phyloP scores from a whole-genome alignment of 2,888 invertebrate genomes.

The Eugnorisma glareosa region DNA sequence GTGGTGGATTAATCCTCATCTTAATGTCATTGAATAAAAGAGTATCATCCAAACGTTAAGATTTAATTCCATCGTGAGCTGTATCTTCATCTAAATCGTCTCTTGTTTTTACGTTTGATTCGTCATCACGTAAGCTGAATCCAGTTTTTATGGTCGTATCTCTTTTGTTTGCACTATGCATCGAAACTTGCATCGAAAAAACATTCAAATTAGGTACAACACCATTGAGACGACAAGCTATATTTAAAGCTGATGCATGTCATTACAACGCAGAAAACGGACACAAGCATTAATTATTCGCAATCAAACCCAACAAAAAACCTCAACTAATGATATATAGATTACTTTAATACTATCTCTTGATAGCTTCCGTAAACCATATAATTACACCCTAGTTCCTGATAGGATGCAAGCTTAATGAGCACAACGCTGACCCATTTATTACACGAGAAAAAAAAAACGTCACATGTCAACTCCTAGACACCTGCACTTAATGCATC shows the following conservation, averaged over 20 bases:
- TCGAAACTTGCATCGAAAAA: background rate
- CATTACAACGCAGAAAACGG: conserved; percentile 47
- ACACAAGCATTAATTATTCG: conserved; percentile 64
- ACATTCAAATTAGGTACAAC: conserved; percentile 7
- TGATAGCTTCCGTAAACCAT: conserved; percentile 66
- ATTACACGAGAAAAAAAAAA: conserved; percentile 73
- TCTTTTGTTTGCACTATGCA: background rate
- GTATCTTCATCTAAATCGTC: background rate
- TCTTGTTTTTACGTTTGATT: background rate
- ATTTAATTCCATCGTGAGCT: background rate
- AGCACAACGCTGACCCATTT: conserved; percentile 69
- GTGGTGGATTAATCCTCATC: background rate
- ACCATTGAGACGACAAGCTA: conserved; percentile 31
- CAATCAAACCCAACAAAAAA: conserved; percentile 61
- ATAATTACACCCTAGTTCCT: conserved; percentile 68
- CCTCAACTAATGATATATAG: conserved; percentile 65
- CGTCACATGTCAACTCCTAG: conserved; percentile 78
- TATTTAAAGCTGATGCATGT: conserved; percentile 55
- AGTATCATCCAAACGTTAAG: background rate
- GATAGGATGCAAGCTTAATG: conserved; percentile 63
- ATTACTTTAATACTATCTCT: conserved; percentile 62
- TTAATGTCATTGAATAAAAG: background rate
- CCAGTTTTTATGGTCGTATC: background rate
- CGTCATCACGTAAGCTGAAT: background rate
- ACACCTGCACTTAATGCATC: conserved; percentile 70